Conservation (phyloP, 2,888 invertebrate genomes). For the Amphimallon solstitiale region DNA sequence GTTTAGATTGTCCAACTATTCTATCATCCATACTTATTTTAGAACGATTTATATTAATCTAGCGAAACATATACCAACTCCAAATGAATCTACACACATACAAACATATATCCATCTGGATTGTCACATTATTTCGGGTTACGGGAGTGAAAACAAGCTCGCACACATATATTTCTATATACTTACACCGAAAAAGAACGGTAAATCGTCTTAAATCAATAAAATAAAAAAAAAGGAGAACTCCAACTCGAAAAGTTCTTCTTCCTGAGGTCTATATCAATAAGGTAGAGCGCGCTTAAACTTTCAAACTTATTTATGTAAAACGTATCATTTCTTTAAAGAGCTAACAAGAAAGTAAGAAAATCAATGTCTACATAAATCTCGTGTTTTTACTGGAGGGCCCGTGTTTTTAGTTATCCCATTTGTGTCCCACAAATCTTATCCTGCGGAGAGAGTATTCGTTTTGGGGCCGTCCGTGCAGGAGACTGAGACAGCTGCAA, state of each 20-base stretch:
- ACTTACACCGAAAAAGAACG: not conserved
- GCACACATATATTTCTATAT: no score
- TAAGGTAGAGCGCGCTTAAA: conserved; percentile 21
- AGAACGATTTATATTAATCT: no score
- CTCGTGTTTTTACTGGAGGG: conserved; percentile 49
- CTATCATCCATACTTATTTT: no score
- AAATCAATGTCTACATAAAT: conserved; percentile 47
- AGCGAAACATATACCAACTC: no score
- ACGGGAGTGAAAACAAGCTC: not conserved
- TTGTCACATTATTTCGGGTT: conserved; percentile 26
- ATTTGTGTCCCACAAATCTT: conserved; percentile 47
- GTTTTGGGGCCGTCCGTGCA: conserved; percentile 32
- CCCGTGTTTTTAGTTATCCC: conserved; percentile 47
- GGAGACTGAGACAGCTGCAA: conserved; percentile 39
- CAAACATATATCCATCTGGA: not conserved
- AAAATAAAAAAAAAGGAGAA: conserved; percentile 16
- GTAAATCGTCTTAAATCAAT: conserved; percentile 15
- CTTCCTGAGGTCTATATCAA: conserved; percentile 20
- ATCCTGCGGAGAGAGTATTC: not conserved
- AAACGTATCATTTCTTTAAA: conserved; percentile 35
- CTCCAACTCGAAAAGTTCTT: conserved; percentile 16
- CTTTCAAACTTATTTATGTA: conserved; percentile 30
- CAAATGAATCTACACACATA: no score
- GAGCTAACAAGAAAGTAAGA: conserved; percentile 39
- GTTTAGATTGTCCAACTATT: no score